Base-by-base conservation (phyloP, 64 coral and sea anemone genomes). In the Dendrophyllia cribrosa region DNA sequence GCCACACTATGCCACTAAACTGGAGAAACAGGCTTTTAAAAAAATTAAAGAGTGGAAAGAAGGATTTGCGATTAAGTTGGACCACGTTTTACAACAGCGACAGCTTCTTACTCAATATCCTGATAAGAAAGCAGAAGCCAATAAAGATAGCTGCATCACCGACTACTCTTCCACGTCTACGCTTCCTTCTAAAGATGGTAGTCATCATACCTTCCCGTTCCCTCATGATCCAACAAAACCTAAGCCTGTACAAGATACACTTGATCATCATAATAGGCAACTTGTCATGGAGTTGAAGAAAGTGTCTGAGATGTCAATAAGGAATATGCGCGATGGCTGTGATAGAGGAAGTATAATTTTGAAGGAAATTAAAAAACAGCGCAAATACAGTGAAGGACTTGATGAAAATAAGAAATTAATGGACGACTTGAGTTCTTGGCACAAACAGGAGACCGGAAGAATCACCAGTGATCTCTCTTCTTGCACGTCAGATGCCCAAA, bases 31-130 rank as follows among this genome's bases (percentile, higher is more conserved):
- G 43, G 77, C 77, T 11, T 80, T 80, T 14, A 80, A 60, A 9
- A 80, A 44, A 80, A 80, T 80, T 26, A 80, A 80, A 62, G 55
- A 80, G 24, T 80, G 77, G 77, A 80, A 62, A 62, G 77, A 80
- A 62, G 77, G 77, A 80, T 80, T 80, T 62, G 10, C 77, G 1
- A 17, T 80, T 19, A 56, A 60, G 24, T 24, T 80, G 25, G 77
- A 80, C 16, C 53, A 80, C 20, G 58, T 80, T 15, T 26, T 80
- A 14, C 56, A 80, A 62, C 77, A 80, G 55, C 58, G 77, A 13
- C 77, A 80, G 15, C 3, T 25, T 62, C 23, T 43, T 7, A 43
- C 58, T 9, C 77, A 80, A 19, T 22, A 8, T 5, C 56, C 13
- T 6, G 25, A 63, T 25, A 62, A 80, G 25, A 43, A 25, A 44